phyloP scores from a whole-genome alignment of 2,797 vertebrate species.

The Bradypodion ventrale region DNA sequence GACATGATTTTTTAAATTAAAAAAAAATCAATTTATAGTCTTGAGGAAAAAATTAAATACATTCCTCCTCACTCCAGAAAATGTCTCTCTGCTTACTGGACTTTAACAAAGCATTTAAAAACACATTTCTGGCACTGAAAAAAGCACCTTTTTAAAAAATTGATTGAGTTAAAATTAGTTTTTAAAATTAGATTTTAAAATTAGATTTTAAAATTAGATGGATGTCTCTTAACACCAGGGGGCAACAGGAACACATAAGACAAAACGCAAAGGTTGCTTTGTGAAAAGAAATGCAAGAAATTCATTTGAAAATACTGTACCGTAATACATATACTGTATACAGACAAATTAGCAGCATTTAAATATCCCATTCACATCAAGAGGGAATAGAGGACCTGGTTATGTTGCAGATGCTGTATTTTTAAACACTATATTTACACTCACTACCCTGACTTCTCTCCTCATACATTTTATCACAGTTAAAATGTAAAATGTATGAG shows the following conservation, averaged over 20 bases:
- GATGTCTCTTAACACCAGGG: slow-evolving; percentile 11
- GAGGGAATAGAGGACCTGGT: neutral
- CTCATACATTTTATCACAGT: too few species aligned
- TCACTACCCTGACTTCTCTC: neutral
- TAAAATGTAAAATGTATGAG: too few species aligned
- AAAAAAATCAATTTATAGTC: too few species aligned
- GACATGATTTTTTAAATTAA: too few species aligned
- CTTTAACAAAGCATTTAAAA: neutral
- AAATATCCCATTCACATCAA: neutral
- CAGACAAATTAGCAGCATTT: neutral
- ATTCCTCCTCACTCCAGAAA: neutral
- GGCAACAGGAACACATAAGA: slow-evolving; percentile 13
- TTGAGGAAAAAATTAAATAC: neutral
- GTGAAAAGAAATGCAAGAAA: too few species aligned
- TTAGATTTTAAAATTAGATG: neutral
- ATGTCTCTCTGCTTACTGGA: neutral
- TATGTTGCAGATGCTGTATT: neutral
- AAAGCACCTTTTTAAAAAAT: too few species aligned
- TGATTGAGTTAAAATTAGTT: too few species aligned
- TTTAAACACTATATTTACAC: neutral
- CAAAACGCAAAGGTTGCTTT: neutral
- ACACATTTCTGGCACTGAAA: neutral
- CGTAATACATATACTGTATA: neutral
- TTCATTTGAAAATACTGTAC: neutral
- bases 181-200: neutral